phyloP scores from a whole-genome alignment of 1,140 invertebrate genomes.

The Brachionus angularis region DNA sequence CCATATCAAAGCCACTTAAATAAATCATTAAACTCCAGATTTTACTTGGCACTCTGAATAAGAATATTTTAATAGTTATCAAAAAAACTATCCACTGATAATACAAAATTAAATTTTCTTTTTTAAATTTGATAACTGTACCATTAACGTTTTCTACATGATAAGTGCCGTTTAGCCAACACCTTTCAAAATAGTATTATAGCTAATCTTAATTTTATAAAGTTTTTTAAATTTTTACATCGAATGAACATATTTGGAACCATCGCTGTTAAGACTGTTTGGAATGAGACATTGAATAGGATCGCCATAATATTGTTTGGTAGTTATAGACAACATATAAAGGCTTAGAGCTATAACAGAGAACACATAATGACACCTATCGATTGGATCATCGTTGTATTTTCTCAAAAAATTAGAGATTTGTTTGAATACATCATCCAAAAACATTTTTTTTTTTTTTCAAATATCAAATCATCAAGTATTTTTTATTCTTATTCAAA shows the following conservation, averaged over 20 bases:
- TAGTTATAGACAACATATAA: background rate
- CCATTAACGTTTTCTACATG: background rate
- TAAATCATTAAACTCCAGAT: conserved; percentile 47
- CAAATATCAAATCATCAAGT: background rate
- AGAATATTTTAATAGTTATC: conserved; percentile 52
- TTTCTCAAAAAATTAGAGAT: background rate
- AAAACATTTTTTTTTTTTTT: conserved; percentile 10
- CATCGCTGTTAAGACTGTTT: background rate
- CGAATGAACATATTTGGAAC: conserved; percentile 22
- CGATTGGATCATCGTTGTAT: conserved; percentile 31
- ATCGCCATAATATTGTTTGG: conserved; percentile 39
- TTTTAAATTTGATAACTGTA: conserved; percentile 3
- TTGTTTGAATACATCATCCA: conserved; percentile 8
- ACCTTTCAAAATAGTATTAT: conserved; percentile 23
- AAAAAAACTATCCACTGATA: conserved; percentile 57
- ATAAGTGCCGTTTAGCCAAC: conserved; percentile 39
- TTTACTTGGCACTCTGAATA: conserved; percentile 52
- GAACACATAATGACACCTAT: conserved; percentile 11
- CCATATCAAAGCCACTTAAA: conserved; percentile 24
- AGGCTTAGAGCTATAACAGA: conserved; percentile 1
- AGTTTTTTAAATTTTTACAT: too few relatives aligned
- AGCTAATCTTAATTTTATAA: too few relatives aligned
- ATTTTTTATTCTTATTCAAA: conserved; percentile 2
- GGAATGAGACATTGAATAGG: conserved; percentile 22
- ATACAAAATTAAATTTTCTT: conserved; percentile 46